Conservation (phyloP, 2,797 vertebrate genomes). For the Gymnothorax javanicus region DNA sequence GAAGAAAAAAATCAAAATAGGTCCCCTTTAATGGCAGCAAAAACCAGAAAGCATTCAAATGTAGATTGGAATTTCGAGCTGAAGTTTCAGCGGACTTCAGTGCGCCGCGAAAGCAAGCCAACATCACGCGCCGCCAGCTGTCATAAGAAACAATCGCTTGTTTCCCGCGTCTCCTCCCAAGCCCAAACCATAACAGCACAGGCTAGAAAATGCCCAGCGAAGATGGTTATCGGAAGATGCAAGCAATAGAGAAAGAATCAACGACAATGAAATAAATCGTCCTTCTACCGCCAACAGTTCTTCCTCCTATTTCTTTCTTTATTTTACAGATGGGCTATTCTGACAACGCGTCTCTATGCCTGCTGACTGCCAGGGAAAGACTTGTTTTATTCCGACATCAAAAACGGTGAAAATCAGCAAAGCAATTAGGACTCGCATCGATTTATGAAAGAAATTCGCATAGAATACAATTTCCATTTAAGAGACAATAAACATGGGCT, state of each 20-base stretch:
- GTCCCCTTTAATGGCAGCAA: background rate
- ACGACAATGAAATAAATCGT: constrained; percentile 59
- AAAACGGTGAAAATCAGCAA: too few species aligned
- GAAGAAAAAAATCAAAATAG: background rate
- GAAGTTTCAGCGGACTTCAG: background rate
- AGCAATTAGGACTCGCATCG: background rate
- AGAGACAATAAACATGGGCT: background rate
- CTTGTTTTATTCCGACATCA: too few species aligned
- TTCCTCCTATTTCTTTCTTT: background rate
- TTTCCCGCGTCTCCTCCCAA: constrained; percentile 38
- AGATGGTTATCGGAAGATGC: constrained; percentile 58
- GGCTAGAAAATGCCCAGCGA: constrained; percentile 52
- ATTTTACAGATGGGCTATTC: background rate
- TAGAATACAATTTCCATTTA: background rate
- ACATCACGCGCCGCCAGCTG: background rate
- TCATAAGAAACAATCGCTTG: constrained; percentile 30
- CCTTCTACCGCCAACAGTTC: constrained; percentile 49
- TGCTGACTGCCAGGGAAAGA: too few species aligned
- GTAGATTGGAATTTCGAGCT: background rate
- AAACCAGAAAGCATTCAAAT: background rate
- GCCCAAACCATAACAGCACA: constrained; percentile 56
- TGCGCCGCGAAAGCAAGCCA: background rate
- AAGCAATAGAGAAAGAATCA: constrained; percentile 64
- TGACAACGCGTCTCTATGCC: background rate
- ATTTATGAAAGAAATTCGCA: background rate